These are phyloP conservation scores for Peromyscus maniculatus DNA, from an alignment of 2,113 vertebrate genomes.

Conservation along the genomic window DNA sequence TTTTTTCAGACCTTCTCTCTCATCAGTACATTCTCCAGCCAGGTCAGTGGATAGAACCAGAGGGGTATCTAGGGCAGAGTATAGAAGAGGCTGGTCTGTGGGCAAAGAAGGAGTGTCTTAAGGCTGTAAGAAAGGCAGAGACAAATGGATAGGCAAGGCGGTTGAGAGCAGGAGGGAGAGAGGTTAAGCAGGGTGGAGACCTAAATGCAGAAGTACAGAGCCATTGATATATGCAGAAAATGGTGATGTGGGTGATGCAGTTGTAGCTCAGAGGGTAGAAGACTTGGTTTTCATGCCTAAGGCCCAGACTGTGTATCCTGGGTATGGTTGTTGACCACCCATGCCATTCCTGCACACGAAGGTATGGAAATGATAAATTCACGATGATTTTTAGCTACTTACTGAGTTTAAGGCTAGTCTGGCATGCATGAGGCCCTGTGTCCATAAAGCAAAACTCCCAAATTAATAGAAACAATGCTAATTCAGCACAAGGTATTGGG, in stretches of 20 bases:
- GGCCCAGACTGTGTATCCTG: neutral
- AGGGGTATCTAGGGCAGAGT: rapidly evolving
- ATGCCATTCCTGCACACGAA: neutral
- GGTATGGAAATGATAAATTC: neutral
- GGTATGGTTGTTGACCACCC: neutral
- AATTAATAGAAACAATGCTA: neutral
- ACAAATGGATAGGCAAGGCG: neutral
- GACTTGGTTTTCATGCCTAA: no score
- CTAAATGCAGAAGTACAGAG: neutral
- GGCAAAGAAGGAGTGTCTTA: neutral
- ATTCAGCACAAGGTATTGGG: neutral
- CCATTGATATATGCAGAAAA: neutral
- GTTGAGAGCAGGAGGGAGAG: neutral
- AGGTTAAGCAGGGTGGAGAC: neutral
- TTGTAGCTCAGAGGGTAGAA: no score
- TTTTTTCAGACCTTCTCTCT: neutral
- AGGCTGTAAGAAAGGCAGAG: neutral
- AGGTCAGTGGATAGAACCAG: constrained; percentile 69
- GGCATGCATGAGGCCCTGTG: neutral
- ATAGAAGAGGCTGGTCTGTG: neutral
- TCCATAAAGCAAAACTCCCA: neutral
- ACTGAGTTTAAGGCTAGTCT: neutral
- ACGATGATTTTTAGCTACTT: neutral
- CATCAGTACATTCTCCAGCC: constrained; percentile 53
- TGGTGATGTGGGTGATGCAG: neutral